Evolutionary conservation across 2,797 vertebrate species (phyloP), one percentile per base, ranked within the genome.

Genomic region (Nannoperca obscura): DNA sequence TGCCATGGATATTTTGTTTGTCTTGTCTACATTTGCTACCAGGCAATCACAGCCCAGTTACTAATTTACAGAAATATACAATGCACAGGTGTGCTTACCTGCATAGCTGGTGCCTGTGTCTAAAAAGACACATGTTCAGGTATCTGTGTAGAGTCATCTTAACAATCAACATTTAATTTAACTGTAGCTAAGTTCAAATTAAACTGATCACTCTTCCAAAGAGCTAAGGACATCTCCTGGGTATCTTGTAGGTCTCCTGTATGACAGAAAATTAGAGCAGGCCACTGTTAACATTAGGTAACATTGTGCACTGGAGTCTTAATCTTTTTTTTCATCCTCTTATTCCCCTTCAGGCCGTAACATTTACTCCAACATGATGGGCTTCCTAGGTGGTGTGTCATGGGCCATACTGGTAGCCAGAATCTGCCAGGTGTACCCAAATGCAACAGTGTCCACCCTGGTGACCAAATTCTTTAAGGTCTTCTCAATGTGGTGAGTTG

Each of bases 381-480:
- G 97, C 91, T 98, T 98, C 93, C 93, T 98, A 88, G 97, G 96
- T 5, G 96, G 97, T 50, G 95, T 98, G 75, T 98, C 97, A 22
- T 97, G 97, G 97, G 96, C 97, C 85, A 97, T 97, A 96, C 93
- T 97, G 88, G 96, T 97, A 75, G 97, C 97, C 89, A 95, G 96
- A 92, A 97, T 96, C 84, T 97, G 97, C 91, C 97, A 98, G 93
- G 92, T 96, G 71, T 97, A 98, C 93, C 97, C 97, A 90, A 97
- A 97, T 88, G 97, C 96, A 88, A 95, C 96, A 90, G 95, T 95
- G 46, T 96, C 97, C 89, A 97, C 96, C 72, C 94, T 97, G 86
- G 97, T 98, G 91, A 95, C 95, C 92, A 98, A 97, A 91, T 97
- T 98, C 94, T 98, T 98, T 93, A 95, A 97, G 91, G 95, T 97